Evolutionary conservation across 2,888 invertebrate species (phyloP).

Genomic region (Fragum sueziense): DNA sequence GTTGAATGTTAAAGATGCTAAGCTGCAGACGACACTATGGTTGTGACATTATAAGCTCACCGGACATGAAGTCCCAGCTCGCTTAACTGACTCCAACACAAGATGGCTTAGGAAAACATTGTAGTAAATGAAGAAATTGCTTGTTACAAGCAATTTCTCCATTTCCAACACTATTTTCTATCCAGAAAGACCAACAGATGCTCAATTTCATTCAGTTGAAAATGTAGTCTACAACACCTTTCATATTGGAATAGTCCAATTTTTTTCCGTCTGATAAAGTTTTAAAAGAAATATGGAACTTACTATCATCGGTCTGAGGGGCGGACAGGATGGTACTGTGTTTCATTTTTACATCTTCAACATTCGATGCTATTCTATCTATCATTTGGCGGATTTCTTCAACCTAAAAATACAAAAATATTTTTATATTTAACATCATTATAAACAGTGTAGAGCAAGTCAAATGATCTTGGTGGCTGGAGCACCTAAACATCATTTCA

Average conservation of each 20-base stretch:
- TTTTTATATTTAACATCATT: too few species aligned
- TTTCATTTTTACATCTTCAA: conserved; percentile 99
- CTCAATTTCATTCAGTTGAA: too few species aligned
- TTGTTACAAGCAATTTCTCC: conserved; percentile 7
- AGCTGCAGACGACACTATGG: too few species aligned
- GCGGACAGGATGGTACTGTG: conserved; percentile 99
- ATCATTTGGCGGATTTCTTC: conserved; percentile 99
- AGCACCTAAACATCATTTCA: too few species aligned
- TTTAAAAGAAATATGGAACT: conserved; percentile 83
- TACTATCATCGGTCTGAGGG: conserved; percentile 99
- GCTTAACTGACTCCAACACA: too few species aligned
- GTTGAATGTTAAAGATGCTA: too few species aligned
- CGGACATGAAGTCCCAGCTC: too few species aligned
- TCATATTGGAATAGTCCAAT: background rate
- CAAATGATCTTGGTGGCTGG: too few species aligned
- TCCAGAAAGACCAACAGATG: too few species aligned
- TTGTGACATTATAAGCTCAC: too few species aligned
- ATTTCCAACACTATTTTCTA: background rate
- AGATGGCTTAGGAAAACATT: background rate
- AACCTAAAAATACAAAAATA: conserved; percentile 88
- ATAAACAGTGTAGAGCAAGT: too few species aligned
- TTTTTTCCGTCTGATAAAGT: background rate
- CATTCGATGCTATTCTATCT: conserved; percentile 99
- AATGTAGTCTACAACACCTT: background rate
- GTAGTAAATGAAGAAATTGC: background rate